Evolutionary conservation across 2,888 invertebrate genomes (phyloP), one percentile per base, ranked within the genome.

Genomic region (Clivina fossor): DNA sequence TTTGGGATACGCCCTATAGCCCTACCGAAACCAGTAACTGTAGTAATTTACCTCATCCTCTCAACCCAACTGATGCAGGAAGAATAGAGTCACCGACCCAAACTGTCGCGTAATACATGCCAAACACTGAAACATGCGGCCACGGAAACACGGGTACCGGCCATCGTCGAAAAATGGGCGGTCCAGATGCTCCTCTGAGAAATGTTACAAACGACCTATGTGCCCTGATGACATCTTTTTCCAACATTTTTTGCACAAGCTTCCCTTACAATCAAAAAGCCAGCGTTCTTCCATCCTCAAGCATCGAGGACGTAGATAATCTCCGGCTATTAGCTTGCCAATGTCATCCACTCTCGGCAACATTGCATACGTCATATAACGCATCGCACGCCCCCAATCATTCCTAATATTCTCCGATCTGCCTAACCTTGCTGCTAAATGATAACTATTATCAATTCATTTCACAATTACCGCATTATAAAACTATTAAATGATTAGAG

Each of bases 151-250:
- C 9, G 20, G 19, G 5, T 18, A 44, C 53, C 33, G 28, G 44
- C 43, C 53, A 53, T 44, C 53, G 35, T 24, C 44, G 32, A 44
- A 33, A 44, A 44, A 53, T 50, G 41, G 53, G 53, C 43, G 43
- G 53, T 44, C 16, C 37, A 32, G 32, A 26, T 53, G 40, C 35
- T 53, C 37, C 43, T 44, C 44, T 35, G 56, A 56, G 50, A 60
- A 58, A 62, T 59, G 61, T 62, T 59, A 61, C 61, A 62, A 63
- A 61, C 62, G 61, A 59, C 60, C 56, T 58, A 53, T 44, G 50
- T 19, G 60, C 57, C 61, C 57, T 65, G 65, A 65, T 62, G 64
- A 63, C 65, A 61, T 62, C 62, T 65, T 65, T 63, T 65, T 65
- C 62, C 57, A 48, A 30, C 58, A 54, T 58, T 65, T 63, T 59